Percentiles rank a stretch among this genome's conserved stretches.
Conservation (phyloP, 2,113 vertebrate genomes). For the Oryzias woworae region DNA sequence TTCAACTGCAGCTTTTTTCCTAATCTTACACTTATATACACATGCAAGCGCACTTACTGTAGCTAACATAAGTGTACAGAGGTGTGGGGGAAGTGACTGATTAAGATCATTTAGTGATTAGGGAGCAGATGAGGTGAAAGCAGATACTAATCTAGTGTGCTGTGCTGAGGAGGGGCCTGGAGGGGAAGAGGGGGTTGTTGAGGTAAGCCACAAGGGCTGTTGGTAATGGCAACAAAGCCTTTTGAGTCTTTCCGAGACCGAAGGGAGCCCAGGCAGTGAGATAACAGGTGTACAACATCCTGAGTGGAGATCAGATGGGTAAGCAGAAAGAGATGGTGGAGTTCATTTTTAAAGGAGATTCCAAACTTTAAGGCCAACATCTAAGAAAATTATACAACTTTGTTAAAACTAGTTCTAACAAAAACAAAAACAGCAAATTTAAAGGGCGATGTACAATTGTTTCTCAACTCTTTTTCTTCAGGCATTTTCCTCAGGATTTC, state of each 20-base stretch:
- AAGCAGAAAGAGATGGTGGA: too few relatives aligned
- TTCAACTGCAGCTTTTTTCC: too few relatives aligned
- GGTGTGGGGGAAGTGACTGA: constrained; percentile 50
- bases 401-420: too few relatives aligned
- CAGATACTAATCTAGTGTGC: constrained; percentile 64
- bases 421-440: too few relatives aligned
- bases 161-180: constrained; percentile 40
- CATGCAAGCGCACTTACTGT: constrained; percentile 6
- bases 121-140: constrained; percentile 63
- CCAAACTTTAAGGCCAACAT: too few relatives aligned
- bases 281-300: constrained; percentile 71
- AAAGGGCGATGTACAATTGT: too few relatives aligned
- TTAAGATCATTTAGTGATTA: constrained; percentile 65
- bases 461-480: too few relatives aligned
- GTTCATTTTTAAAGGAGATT: too few relatives aligned
- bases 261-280: constrained; percentile 58
- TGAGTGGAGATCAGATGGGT: constrained; percentile 28
- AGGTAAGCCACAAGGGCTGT: constrained; percentile 70
- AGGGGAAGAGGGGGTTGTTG: constrained; percentile 53
- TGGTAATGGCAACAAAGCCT: constrained; percentile 56
- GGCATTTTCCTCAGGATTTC: too few relatives aligned
- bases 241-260: constrained; percentile 61
- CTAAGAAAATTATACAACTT: too few relatives aligned
- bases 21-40: background rate
- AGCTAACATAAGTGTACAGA: constrained; percentile 69